These are phyloP conservation scores for Psammodynastes pulverulentus DNA, from an alignment of 2,113 vertebrate genomes.

Conservation along the genomic window DNA sequence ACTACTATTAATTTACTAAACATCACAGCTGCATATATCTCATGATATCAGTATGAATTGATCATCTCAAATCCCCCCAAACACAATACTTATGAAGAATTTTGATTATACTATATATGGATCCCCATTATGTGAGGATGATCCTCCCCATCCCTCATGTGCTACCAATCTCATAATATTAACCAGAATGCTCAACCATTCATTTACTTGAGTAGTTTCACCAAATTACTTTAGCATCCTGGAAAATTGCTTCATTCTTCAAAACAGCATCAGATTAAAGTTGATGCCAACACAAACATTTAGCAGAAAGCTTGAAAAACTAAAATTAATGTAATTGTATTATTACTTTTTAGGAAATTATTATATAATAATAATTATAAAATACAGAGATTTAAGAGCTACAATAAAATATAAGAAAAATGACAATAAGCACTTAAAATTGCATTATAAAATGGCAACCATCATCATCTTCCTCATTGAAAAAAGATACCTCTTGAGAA, in stretches of 20 bases:
- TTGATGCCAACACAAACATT: neutral
- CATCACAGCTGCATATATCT: neutral
- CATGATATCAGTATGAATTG: neutral
- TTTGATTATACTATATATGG: neutral
- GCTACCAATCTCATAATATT: neutral
- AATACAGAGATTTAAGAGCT: neutral
- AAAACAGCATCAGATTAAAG: neutral
- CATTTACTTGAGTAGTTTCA: neutral
- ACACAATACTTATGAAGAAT: neutral
- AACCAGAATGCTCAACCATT: neutral
- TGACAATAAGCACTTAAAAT: neutral
- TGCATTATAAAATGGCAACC: neutral
- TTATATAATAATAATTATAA: neutral
- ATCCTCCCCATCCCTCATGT: neutral
- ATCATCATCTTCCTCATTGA: neutral
- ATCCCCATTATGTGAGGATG: neutral
- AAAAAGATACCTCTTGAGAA: neutral
- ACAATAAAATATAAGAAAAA: neutral
- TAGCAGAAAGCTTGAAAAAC: neutral
- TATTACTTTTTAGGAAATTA: neutral
- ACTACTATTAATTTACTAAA: neutral
- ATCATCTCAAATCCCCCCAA: neutral
- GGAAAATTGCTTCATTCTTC: neutral
- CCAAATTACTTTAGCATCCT: neutral
- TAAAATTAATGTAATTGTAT: neutral